Evolutionary conservation across 1,140 invertebrate genomes (phyloP).

Genomic region (Meloidogyne floridensis): DNA sequence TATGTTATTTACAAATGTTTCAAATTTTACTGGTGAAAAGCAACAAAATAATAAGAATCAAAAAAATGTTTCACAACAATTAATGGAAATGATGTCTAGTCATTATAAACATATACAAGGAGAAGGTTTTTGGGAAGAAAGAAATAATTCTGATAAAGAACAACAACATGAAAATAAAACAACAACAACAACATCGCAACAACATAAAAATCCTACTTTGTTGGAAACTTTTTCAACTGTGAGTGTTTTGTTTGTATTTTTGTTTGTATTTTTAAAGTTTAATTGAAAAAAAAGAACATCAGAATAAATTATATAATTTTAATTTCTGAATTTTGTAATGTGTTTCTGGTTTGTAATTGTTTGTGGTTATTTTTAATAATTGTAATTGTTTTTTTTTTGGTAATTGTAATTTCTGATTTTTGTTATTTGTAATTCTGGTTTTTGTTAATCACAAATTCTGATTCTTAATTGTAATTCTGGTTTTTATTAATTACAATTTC

Average conservation of each 20-base stretch:
- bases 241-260: neutral
- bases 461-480: too few relatives aligned
- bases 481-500: too few relatives aligned
- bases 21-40: constrained; percentile 16
- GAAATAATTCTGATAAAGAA: constrained; percentile 13
- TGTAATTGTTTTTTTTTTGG: too few relatives aligned
- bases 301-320: too few relatives aligned
- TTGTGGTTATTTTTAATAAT: too few relatives aligned
- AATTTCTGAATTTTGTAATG: too few relatives aligned
- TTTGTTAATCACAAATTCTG: too few relatives aligned
- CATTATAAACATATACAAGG: constrained; percentile 62
- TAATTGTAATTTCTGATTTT: too few relatives aligned
- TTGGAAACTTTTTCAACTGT: constrained; percentile 4
- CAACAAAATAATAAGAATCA: neutral
- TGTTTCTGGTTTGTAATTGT: too few relatives aligned
- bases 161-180: constrained; percentile 2
- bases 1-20: constrained; percentile 58
- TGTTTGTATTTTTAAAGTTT: too few relatives aligned
- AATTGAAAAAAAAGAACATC: too few relatives aligned
- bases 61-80: constrained; percentile 24
- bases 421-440: too few relatives aligned
- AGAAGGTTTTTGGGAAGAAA: constrained; percentile 56
- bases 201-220: neutral
- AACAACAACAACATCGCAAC: neutral
- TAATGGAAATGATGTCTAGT: constrained; percentile 54